These are phyloP conservation scores for Diadromus collaris DNA, from an alignment of 2,888 invertebrate species.

Conservation along the genomic window DNA sequence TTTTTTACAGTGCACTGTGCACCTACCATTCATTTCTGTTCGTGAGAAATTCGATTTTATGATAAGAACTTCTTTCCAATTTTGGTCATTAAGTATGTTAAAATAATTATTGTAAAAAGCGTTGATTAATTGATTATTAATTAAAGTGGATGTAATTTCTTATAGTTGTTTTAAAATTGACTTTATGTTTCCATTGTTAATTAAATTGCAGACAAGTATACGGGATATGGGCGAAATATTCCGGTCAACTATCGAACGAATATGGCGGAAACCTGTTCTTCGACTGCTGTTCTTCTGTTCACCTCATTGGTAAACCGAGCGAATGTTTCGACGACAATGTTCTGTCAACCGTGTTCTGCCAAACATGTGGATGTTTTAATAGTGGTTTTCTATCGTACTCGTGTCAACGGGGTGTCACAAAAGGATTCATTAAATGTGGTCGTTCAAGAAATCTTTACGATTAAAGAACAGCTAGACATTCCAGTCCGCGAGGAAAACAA, in stretches of 20 bases:
- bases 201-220: neutral
- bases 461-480: neutral
- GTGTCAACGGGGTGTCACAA: neutral
- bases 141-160: no score
- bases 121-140: no score
- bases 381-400: neutral
- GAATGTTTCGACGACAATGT: neutral
- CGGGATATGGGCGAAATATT: no score
- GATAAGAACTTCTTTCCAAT: no score
- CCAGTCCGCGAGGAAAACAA: conserved; percentile 1
- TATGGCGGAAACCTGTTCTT: neutral
- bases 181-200: neutral
- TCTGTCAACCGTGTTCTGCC: conserved; percentile 1
- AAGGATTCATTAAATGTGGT: neutral
- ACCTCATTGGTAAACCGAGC: neutral
- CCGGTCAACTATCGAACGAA: neutral
- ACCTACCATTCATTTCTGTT: no score
- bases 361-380: neutral
- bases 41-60: no score
- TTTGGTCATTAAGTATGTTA: no score
- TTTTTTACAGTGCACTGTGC: no score
- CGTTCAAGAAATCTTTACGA: neutral
- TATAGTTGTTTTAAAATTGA: neutral
- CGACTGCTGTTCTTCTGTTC: neutral
- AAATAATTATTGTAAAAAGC: no score